Conservation (phyloP, 2,113 vertebrate species). For the Sporophila hypoxantha region DNA sequence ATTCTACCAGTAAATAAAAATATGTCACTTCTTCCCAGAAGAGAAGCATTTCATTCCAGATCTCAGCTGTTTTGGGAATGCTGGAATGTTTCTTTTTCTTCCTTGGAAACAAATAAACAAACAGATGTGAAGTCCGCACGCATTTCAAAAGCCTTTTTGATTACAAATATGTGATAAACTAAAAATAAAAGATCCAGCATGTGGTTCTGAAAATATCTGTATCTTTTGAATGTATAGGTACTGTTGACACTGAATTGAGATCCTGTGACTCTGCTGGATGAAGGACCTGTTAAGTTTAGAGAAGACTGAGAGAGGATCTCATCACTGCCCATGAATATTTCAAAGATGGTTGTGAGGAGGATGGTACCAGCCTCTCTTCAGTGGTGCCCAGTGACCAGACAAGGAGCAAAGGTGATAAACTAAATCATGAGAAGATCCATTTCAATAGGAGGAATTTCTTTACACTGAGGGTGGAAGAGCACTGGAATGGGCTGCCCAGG, state of each 20-base stretch:
- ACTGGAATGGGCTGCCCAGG: background rate
- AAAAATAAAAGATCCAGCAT: background rate
- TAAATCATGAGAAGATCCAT: background rate
- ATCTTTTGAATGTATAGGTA: background rate
- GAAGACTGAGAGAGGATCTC: background rate
- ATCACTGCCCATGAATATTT: background rate
- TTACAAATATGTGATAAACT: background rate
- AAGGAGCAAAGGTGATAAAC: background rate
- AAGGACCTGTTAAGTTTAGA: background rate
- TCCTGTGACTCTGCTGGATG: background rate
- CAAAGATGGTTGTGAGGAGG: rapidly evolving
- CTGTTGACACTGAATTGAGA: background rate
- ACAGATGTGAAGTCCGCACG: background rate
- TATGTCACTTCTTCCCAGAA: background rate
- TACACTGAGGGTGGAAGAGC: background rate
- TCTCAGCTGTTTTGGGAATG: background rate
- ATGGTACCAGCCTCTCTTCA: background rate
- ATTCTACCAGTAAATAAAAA: background rate
- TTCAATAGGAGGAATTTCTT: background rate
- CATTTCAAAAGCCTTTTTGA: background rate
- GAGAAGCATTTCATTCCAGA: background rate
- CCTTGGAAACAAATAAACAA: background rate
- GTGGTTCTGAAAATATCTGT: background rate
- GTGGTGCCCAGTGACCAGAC: background rate
- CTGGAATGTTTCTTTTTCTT: background rate